phyloP scores from a whole-genome alignment of 2,797 vertebrate genomes.

The Epinephelus awoara region DNA sequence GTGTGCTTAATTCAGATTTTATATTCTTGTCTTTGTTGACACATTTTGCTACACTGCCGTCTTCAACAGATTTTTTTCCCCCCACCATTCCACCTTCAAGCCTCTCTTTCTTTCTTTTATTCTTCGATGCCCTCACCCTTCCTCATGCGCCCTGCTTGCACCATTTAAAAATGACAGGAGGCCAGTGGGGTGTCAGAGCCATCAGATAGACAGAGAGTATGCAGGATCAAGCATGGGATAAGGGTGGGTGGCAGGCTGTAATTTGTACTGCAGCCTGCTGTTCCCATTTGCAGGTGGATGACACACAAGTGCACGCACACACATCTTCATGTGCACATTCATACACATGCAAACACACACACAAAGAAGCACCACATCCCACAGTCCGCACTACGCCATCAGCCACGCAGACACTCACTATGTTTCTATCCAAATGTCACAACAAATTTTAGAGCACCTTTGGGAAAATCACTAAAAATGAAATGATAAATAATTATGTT shows the following conservation, averaged over 20 bases:
- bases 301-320: conserved; percentile 37
- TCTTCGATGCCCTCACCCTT: not conserved
- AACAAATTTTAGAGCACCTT: conserved; percentile 34
- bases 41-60: not conserved
- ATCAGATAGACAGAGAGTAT: conserved; percentile 48
- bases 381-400: conserved; percentile 2
- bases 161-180: conserved; percentile 60
- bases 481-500: conserved; percentile 43
- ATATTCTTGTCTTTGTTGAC: not conserved
- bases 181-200: conserved; percentile 54
- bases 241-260: conserved; percentile 67
- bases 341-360: not conserved
- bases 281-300: conserved; percentile 70
- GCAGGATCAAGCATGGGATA: conserved; percentile 64
- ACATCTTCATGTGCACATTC: not conserved
- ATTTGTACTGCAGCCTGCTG: conserved; percentile 76
- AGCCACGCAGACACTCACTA: conserved; percentile 10
- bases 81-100: not conserved
- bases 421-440: conserved; percentile 50
- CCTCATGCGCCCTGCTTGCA: conserved; percentile 15
- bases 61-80: not conserved
- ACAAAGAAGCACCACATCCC: not conserved
- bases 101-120: not conserved
- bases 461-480: conserved; percentile 37
- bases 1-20: not conserved